phyloP scores from a whole-genome alignment of 1,140 invertebrate species.

The Yoshiicerus persimilis region DNA sequence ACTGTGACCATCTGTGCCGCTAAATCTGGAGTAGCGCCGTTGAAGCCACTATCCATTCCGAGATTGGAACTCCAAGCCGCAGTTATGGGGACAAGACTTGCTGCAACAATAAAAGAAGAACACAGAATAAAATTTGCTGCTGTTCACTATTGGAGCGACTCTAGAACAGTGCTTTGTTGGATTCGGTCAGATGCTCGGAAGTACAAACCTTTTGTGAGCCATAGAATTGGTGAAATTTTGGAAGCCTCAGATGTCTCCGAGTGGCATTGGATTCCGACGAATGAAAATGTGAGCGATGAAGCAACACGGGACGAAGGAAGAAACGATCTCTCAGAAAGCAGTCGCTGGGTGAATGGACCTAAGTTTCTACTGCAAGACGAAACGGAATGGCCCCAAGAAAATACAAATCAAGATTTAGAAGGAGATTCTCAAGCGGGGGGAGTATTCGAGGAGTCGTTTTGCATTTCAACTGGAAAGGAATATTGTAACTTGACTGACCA shows the following conservation, averaged over 20 bases:
- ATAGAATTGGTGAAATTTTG: slow-evolving; percentile 49
- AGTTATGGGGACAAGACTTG: slow-evolving; percentile 44
- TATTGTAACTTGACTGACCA: no score
- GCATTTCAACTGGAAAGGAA: no score
- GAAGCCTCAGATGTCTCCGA: neutral
- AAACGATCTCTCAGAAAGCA: neutral
- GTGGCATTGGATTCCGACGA: slow-evolving; percentile 45
- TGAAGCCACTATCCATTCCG: no score
- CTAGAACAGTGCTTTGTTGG: slow-evolving; percentile 15
- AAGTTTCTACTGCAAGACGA: neutral
- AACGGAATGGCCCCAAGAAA: slow-evolving; percentile 25
- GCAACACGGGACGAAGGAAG: neutral
- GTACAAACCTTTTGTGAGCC: slow-evolving; percentile 42
- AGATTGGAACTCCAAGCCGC: no score
- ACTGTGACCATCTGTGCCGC: no score
- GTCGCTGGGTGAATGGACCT: slow-evolving; percentile 41
- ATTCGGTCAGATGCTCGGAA: neutral
- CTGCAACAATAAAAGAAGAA: neutral
- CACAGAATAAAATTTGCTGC: slow-evolving; percentile 4
- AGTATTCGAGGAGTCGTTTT: no score
- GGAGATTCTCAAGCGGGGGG: no score
- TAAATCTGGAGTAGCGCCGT: no score
- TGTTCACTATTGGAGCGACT: slow-evolving; percentile 39
- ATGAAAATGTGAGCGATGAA: slow-evolving; percentile 44
- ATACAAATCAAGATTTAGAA: no score